Evolutionary conservation across 2,888 invertebrate species (phyloP), one percentile per base, ranked within the genome.

Genomic region (Caenorhabditis afra): DNA sequence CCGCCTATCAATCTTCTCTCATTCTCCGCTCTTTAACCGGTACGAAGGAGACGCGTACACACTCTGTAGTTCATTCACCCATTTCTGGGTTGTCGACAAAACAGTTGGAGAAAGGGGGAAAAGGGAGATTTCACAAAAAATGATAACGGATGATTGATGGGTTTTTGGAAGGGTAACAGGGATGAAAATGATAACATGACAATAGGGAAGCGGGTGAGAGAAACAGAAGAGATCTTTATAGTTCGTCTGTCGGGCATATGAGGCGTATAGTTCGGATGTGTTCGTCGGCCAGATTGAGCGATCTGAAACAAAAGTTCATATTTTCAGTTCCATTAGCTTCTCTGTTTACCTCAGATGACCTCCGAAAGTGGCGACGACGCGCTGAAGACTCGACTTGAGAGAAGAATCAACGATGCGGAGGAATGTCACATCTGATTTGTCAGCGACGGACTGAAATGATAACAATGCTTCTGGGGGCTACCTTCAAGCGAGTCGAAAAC

Each of bases 361-460:
- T 59, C 75, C 75, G 55, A 75, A 79, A 3, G 79, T 59, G 8
- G 59, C 22, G 22, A 67, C 59, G 23, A 79, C 75, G n/a, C 79
- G 66, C 44, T 75, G 70, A 50, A 79, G 75, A n/a, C 61, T 61
- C 5, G 79, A 70, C 37, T 66, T 64, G 39, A 79, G 70, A 0
- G 79, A 74, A 8, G 61, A 44, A 23, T 75, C 70, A 29, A 79
- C 70, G 22, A 79, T 58, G 39, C 75, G 64, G 37, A 79, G 44
- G 20, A 47, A 75, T 20, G 79, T 75, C 35, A 75, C 55, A 47
- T 79, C 79, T 41, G 73, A 66, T 70, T 70, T 74, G 66, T 75
- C 79, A 75, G 75, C 79, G 29, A 79, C 73, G 22, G 73, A 70
- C 80, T 80, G 61, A 59, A 79, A 73, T 57, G 44, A 68, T 41